Evolutionary conservation across 2,797 vertebrate genomes (phyloP).

Genomic region (Phaenicophaeus curvirostris): DNA sequence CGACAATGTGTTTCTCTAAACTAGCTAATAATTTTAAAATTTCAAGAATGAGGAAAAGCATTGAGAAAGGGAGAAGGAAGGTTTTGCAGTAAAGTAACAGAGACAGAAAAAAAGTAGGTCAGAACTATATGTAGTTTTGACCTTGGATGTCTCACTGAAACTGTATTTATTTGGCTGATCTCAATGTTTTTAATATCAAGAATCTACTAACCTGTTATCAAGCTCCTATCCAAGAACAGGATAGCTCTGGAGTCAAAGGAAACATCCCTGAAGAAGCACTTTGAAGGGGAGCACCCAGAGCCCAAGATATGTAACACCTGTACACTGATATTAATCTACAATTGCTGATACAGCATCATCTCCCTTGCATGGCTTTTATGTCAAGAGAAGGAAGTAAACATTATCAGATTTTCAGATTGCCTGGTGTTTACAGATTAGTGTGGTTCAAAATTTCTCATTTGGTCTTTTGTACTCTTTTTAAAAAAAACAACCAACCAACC

Average conservation of each 20-base stretch:
- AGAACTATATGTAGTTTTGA: not conserved
- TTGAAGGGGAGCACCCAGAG: not conserved
- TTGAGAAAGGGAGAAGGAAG: not conserved
- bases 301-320: not conserved
- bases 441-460: not conserved
- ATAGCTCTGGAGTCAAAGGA: not conserved
- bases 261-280: fast-evolving
- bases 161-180: not conserved
- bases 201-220: not conserved
- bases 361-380: not conserved
- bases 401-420: not conserved
- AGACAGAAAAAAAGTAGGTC: not conserved
- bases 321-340: not conserved
- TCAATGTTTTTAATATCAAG: not conserved
- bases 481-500: not conserved
- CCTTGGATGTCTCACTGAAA: not conserved
- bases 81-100: not conserved
- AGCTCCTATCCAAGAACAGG: not conserved
- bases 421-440: not conserved
- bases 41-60: not conserved
- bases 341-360: not conserved
- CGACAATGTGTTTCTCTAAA: not conserved
- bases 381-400: not conserved
- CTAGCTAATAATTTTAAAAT: not conserved
- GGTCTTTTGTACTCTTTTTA: not conserved